A percentile compares a stretch with the other conserved stretches of the same genome.
Conservation (phyloP, 2,888 invertebrate species). For the Syrphus vitripennis region DNA sequence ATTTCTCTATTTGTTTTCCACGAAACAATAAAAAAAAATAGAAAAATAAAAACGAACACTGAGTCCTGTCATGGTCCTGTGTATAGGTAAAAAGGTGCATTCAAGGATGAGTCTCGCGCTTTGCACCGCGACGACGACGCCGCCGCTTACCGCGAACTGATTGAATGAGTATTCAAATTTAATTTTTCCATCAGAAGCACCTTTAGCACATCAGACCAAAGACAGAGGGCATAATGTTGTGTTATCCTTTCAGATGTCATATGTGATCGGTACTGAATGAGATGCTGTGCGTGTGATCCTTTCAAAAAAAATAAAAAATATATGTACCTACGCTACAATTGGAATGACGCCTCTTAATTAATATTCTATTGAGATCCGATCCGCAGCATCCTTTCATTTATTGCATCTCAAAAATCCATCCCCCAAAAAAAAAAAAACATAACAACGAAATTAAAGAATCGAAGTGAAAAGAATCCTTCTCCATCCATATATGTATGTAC, state of each 20-base stretch:
- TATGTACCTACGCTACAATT: neutral
- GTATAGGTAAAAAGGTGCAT: constrained; percentile 47
- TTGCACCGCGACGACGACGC: neutral
- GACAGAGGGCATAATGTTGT: neutral
- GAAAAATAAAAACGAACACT: neutral
- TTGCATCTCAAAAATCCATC: constrained; percentile 43
- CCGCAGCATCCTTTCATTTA: constrained; percentile 50
- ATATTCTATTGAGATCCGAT: constrained; percentile 68
- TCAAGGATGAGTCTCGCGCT: constrained; percentile 48
- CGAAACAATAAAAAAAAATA: constrained; percentile 48
- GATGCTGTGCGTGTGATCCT: constrained; percentile 48
- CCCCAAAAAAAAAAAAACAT: constrained; percentile 17
- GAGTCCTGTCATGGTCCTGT: neutral
- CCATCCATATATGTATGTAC: neutral
- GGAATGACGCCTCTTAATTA: constrained; percentile 68
- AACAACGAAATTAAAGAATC: neutral
- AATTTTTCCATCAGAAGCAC: constrained; percentile 32
- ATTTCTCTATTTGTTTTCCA: constrained; percentile 58
- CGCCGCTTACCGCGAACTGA: constrained; percentile 24
- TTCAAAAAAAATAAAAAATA: too few species aligned
- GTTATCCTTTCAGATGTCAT: constrained; percentile 63
- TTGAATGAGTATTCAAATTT: constrained; percentile 59
- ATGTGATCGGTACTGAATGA: constrained; percentile 24
- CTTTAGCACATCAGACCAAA: constrained; percentile 18
- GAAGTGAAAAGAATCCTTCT: constrained; percentile 25